A percentile compares a stretch with the other conserved stretches of the same genome.
phyloP scores from a whole-genome alignment of 2,888 invertebrate species.

The Spicauda simplicius region DNA sequence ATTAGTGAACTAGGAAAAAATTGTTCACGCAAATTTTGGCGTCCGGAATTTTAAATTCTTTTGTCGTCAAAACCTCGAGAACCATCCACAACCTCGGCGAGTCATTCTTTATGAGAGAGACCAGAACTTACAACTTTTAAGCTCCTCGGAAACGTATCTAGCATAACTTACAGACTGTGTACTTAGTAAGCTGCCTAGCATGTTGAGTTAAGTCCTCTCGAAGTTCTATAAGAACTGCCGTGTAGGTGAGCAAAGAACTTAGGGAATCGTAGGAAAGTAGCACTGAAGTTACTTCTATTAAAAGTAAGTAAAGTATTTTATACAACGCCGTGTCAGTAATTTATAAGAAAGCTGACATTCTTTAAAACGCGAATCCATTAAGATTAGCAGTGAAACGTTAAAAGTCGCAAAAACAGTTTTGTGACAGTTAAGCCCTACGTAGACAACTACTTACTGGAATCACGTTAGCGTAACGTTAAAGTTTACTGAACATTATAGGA shows the following conservation, averaged over 20 bases:
- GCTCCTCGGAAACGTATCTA: constrained; percentile 43
- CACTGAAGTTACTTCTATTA: not conserved
- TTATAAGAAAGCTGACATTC: too few relatives aligned
- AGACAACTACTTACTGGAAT: too few relatives aligned
- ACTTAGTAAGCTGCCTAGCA: constrained; percentile 39
- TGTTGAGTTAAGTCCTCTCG: constrained; percentile 2
- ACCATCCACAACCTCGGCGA: constrained; percentile 15
- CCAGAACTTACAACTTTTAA: constrained; percentile 42
- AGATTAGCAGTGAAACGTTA: too few relatives aligned
- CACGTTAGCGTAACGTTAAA: too few relatives aligned
- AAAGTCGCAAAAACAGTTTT: too few relatives aligned
- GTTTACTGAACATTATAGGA: too few relatives aligned
- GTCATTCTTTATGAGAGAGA: constrained; percentile 33
- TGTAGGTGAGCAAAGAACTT: not conserved
- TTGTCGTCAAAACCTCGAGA: constrained; percentile 25
- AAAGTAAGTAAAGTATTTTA: not conserved
- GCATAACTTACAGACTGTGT: constrained; percentile 46
- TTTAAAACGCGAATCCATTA: too few relatives aligned
- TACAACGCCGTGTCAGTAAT: not conserved
- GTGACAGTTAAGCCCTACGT: too few relatives aligned
- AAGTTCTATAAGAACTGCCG: not conserved
- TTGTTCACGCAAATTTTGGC: constrained; percentile 18
- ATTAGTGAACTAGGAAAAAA: constrained; percentile 15
- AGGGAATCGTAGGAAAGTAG: not conserved
- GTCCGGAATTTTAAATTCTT: constrained; percentile 20